These are phyloP conservation scores for Neolamprologus sp. DNA, from an alignment of 2,113 vertebrate genomes.

Conservation along the genomic window DNA sequence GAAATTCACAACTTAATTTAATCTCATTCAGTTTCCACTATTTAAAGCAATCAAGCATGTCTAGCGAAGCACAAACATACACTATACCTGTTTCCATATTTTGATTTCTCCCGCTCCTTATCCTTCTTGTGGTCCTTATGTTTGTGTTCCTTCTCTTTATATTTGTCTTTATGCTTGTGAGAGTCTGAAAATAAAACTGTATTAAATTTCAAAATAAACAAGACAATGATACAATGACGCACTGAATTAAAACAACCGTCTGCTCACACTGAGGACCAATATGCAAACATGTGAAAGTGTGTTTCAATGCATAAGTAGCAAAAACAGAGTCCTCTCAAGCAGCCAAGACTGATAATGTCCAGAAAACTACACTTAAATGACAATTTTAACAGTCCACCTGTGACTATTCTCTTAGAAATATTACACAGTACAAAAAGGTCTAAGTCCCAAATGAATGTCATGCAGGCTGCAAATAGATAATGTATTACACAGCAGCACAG, in stretches of 20 bases:
- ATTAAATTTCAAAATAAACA: not conserved
- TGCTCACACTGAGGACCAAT: not conserved
- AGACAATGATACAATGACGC: not conserved
- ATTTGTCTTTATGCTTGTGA: slow-evolving; percentile 95
- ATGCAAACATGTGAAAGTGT: not conserved
- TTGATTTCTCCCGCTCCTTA: slow-evolving; percentile 91
- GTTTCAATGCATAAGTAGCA: not conserved
- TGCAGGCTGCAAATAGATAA: not conserved
- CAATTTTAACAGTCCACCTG: not conserved
- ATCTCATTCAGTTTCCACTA: not conserved
- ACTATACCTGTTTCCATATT: slow-evolving; percentile 90
- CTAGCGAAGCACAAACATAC: not conserved
- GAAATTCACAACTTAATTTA: not conserved
- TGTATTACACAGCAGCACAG: not conserved
- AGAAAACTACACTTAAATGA: not conserved
- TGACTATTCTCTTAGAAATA: not conserved
- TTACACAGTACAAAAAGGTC: not conserved
- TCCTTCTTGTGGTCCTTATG: slow-evolving; percentile 99
- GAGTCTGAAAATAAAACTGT: slow-evolving; percentile 75
- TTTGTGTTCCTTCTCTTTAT: slow-evolving; percentile 96
- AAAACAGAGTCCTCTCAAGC: not conserved
- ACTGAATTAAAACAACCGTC: not conserved
- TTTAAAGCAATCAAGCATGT: not conserved
- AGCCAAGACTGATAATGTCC: not conserved
- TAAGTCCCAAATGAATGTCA: not conserved